Conservation (phyloP, 2,797 vertebrate species). For the Nyctalus aviator region DNA sequence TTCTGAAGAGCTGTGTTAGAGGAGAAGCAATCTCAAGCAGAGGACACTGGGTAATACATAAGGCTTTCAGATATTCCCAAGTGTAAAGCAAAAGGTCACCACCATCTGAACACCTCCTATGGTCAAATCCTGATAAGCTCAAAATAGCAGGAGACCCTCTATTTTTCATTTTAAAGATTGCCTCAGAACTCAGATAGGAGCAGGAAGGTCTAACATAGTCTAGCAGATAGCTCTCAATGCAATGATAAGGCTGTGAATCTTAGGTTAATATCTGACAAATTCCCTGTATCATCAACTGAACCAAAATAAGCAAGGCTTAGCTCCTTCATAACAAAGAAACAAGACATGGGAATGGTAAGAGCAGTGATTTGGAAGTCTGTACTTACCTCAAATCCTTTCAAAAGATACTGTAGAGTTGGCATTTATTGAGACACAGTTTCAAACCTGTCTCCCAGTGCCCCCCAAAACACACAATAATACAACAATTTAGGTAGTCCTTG, state of each 20-base stretch:
- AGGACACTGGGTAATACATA: not conserved
- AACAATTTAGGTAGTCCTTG: not conserved
- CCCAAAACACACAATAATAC: not conserved
- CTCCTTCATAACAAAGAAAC: not conserved
- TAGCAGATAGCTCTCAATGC: not conserved
- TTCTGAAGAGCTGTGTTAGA: not conserved
- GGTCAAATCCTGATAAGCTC: not conserved
- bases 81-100: not conserved
- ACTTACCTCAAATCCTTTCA: not conserved
- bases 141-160: not conserved
- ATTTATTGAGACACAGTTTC: not conserved
- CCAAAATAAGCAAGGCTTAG: not conserved
- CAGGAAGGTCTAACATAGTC: not conserved
- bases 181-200: not conserved
- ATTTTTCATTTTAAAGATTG: not conserved
- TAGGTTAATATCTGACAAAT: not conserved
- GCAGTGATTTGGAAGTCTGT: not conserved
- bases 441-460: not conserved
- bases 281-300: not conserved
- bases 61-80: not conserved
- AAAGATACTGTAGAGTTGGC: not conserved
- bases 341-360: not conserved
- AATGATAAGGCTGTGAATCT: not conserved
- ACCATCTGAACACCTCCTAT: not conserved
- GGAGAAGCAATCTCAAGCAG: not conserved